A percentile compares a stretch with the other conserved stretches of the same genome.
These are phyloP conservation scores for Phortica variegata DNA, from an alignment of 1,140 invertebrate species.

Conservation along the genomic window DNA sequence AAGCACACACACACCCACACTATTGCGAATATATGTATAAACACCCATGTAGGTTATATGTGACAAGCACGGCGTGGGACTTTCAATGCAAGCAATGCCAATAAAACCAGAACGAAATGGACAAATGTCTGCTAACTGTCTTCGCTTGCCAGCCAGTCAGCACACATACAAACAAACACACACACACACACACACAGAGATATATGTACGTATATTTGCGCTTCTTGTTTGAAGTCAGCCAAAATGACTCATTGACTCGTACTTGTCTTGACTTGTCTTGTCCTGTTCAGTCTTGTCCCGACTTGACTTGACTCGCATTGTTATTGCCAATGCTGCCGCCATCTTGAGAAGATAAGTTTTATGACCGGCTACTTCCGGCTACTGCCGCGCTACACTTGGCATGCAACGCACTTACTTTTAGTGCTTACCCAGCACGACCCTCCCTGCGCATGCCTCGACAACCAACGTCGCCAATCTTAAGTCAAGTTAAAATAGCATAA, in stretches of 20 bases:
- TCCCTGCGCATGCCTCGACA: background rate
- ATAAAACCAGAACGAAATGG: too few relatives aligned
- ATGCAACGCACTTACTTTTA: too few relatives aligned
- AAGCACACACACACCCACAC: conserved; percentile 22
- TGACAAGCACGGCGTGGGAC: too few relatives aligned
- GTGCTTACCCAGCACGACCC: conserved; percentile 6
- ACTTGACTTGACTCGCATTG: background rate
- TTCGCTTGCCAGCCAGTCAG: background rate
- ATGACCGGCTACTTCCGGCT: conserved; percentile 49
- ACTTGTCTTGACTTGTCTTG: conserved; percentile 17
- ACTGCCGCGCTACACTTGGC: too few relatives aligned
- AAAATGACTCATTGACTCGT: conserved; percentile 53
- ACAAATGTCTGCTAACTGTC: background rate
- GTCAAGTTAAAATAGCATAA: conserved; percentile 11
- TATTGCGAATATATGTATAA: too few relatives aligned
- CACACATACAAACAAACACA: background rate
- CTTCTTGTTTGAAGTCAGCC: background rate
- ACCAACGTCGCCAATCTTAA: background rate
- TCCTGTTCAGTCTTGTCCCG: conserved; percentile 6
- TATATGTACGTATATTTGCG: conserved; percentile 4
- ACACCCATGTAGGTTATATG: too few relatives aligned
- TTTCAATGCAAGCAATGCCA: too few relatives aligned
- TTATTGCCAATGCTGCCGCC: conserved; percentile 20
- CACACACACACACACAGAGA: conserved; percentile 2
- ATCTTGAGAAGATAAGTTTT: too few relatives aligned